These are phyloP conservation scores for Tapirus terrestris DNA, from an alignment of 2,113 vertebrate species.

Conservation along the genomic window DNA sequence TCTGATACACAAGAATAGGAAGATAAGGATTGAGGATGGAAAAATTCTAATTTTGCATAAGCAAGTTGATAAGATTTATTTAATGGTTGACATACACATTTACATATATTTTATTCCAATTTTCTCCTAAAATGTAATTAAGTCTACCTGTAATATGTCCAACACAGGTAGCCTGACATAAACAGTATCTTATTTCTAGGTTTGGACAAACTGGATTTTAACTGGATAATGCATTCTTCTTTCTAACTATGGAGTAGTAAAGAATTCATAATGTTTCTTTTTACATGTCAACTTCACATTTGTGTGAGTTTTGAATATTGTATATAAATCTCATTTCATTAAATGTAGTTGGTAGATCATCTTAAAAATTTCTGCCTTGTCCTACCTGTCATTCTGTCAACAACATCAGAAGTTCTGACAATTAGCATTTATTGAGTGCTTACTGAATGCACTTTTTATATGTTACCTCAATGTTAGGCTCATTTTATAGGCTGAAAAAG, in stretches of 20 bases:
- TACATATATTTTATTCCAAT: not conserved
- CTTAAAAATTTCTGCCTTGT: not conserved
- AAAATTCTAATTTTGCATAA: not conserved
- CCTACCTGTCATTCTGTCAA: not conserved
- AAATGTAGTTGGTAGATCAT: not conserved
- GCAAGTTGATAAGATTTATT: not conserved
- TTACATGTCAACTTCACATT: not conserved
- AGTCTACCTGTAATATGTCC: not conserved
- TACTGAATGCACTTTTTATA: not conserved
- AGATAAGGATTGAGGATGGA: not conserved
- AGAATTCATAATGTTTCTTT: not conserved
- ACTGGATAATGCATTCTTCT: not conserved
- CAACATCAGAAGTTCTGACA: not conserved
- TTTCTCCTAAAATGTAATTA: not conserved
- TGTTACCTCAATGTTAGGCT: not conserved
- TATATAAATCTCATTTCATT: not conserved
- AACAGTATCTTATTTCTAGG: not conserved
- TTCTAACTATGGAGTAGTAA: not conserved
- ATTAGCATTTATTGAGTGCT: not conserved
- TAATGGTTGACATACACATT: not conserved
- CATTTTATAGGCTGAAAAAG: not conserved
- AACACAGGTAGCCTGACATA: not conserved
- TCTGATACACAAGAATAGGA: not conserved
- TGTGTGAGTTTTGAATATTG: not conserved
- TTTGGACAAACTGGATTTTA: slow-evolving; percentile 29